Conservation (phyloP, 2,888 invertebrate genomes). For the Lucinisca nassula region DNA sequence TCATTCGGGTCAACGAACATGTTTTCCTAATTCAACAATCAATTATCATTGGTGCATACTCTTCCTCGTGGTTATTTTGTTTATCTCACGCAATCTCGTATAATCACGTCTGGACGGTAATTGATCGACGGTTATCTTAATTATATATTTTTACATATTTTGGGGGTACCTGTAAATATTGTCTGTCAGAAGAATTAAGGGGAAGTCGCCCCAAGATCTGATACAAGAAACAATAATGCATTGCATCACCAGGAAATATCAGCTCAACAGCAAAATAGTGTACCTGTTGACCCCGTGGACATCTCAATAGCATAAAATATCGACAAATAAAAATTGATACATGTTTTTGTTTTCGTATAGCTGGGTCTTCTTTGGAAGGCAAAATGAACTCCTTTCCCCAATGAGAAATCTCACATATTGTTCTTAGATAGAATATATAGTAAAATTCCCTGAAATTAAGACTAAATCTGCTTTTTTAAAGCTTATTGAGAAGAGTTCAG, state of each 20-base stretch:
- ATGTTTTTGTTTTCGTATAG: too few species aligned
- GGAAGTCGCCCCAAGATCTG: neutral
- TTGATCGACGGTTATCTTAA: neutral
- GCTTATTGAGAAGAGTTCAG: too few species aligned
- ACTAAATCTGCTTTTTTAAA: too few species aligned
- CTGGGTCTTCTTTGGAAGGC: too few species aligned
- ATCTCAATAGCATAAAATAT: too few species aligned
- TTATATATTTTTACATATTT: neutral
- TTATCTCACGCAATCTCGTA: neutral
- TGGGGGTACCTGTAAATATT: neutral
- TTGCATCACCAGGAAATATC: neutral
- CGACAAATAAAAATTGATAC: too few species aligned
- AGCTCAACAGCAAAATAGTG: too few species aligned
- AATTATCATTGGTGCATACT: neutral
- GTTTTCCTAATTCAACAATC: neutral
- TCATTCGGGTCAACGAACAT: neutral
- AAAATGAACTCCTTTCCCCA: too few species aligned
- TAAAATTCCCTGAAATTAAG: too few species aligned
- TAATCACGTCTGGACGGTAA: neutral
- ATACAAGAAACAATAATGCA: neutral
- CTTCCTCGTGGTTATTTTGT: neutral
- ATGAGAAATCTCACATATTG: too few species aligned
- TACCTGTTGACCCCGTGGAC: neutral
- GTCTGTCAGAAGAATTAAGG: neutral
- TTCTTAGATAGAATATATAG: too few species aligned